A percentile compares a stretch with the other conserved stretches of the same genome.
These are phyloP conservation scores for Platyura marginata DNA, from an alignment of 1,140 invertebrate species.

Conservation along the genomic window DNA sequence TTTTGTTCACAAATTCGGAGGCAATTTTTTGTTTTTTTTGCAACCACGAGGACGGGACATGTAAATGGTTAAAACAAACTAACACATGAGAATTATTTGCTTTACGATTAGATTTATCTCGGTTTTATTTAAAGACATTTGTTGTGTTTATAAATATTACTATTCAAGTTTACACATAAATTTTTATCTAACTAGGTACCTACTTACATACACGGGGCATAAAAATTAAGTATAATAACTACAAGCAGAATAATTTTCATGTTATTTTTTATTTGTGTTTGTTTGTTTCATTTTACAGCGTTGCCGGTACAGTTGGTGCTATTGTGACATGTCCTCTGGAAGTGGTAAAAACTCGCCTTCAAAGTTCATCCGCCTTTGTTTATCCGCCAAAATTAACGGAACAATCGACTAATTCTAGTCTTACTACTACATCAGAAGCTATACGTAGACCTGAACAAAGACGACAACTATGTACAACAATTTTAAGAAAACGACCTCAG, in stretches of 20 bases:
- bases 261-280: background rate
- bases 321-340: constrained; percentile 95
- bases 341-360: constrained; percentile 94
- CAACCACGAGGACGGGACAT: no score
- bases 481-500: constrained; percentile 27
- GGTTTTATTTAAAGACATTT: constrained; percentile 3
- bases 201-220: no score
- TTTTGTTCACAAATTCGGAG: no score
- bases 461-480: constrained; percentile 25
- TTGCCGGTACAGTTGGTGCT: constrained; percentile 88
- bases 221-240: constrained; percentile 3
- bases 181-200: no score
- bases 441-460: constrained; percentile 22
- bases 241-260: constrained; percentile 4
- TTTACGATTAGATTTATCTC: background rate
- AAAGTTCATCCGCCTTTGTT: constrained; percentile 68
- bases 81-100: no score
- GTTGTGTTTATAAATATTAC: constrained; percentile 1
- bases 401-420: constrained; percentile 15
- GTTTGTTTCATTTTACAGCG: constrained; percentile 45
- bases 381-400: constrained; percentile 25
- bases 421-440: constrained; percentile 10
- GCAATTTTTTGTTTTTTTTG: no score
- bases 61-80: no score
- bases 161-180: constrained; percentile 2